phyloP scores from a whole-genome alignment of 2,888 invertebrate species.

The Caradrina kadenii region DNA sequence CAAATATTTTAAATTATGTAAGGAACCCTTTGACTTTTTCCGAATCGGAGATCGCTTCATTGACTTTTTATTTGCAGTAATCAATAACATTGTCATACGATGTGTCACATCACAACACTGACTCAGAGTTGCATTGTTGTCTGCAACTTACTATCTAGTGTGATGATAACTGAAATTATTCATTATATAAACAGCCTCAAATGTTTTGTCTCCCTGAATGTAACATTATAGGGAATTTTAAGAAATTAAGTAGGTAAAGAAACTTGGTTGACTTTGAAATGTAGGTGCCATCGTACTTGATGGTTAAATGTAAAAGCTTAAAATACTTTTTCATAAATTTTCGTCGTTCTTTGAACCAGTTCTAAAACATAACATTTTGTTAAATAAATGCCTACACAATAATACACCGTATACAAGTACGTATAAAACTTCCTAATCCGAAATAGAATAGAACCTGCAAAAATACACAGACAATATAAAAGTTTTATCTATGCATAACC shows the following conservation, averaged over 20 bases:
- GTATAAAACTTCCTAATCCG: not conserved
- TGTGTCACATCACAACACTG: constrained; percentile 76
- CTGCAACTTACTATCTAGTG: constrained; percentile 62
- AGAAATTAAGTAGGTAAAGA: no score
- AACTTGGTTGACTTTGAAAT: no score
- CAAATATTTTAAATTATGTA: constrained; percentile 61
- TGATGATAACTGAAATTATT: constrained; percentile 63
- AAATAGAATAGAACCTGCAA: not conserved
- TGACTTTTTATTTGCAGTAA: constrained; percentile 68
- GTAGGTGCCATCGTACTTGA: no score
- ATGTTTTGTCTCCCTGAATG: not conserved
- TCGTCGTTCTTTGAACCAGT: no score
- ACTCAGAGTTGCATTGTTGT: constrained; percentile 76
- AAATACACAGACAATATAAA: constrained; percentile 9
- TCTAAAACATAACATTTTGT: not conserved
- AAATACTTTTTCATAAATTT: no score
- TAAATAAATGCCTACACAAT: not conserved
- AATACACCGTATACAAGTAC: not conserved
- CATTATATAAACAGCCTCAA: constrained; percentile 44
- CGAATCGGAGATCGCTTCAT: constrained; percentile 37
- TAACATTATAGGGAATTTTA: no score
- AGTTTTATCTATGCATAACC: not conserved
- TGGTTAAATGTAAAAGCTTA: no score
- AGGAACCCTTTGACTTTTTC: constrained; percentile 44
- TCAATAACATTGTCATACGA: constrained; percentile 72